Conservation (phyloP, 2,888 invertebrate genomes). For the Ochropleura leucogaster region DNA sequence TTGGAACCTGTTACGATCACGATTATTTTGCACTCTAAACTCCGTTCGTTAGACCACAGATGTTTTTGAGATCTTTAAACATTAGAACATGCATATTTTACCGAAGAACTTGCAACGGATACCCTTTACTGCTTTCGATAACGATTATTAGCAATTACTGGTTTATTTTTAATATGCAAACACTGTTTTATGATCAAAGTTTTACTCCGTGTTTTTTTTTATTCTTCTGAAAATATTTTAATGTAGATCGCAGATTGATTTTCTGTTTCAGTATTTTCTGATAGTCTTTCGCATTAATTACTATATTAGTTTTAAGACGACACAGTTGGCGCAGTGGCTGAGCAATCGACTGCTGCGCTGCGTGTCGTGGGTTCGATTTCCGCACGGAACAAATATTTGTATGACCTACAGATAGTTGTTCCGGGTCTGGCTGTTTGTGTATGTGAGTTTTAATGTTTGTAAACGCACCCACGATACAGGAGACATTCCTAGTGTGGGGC, state of each 20-base stretch:
- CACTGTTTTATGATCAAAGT: not conserved
- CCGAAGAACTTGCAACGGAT: slow-evolving; percentile 65
- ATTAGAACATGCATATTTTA: slow-evolving; percentile 54
- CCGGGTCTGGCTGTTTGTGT: too few relatives aligned
- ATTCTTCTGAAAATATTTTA: not conserved
- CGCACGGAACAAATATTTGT: too few relatives aligned
- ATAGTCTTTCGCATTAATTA: not conserved
- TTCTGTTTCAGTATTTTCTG: not conserved
- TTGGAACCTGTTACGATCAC: slow-evolving; percentile 51
- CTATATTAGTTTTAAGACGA: too few relatives aligned
- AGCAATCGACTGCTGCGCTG: too few relatives aligned
- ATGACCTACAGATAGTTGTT: too few relatives aligned
- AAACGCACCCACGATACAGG: too few relatives aligned
- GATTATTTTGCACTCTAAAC: slow-evolving; percentile 37
- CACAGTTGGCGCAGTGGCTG: too few relatives aligned
- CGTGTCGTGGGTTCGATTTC: too few relatives aligned
- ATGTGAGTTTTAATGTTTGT: too few relatives aligned
- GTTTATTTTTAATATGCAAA: slow-evolving; percentile 42
- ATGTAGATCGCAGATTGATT: slow-evolving; percentile 10
- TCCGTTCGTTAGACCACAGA: slow-evolving; percentile 58
- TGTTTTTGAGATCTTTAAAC: slow-evolving; percentile 40
- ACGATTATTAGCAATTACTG: slow-evolving; percentile 64
- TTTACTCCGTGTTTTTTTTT: not conserved
- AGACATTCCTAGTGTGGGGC: too few relatives aligned
- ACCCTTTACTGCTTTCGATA: slow-evolving; percentile 72